Evolutionary conservation across 1,140 invertebrate genomes (phyloP), one percentile per base, ranked within the genome.

Genomic region (Bombyx mandarina): DNA sequence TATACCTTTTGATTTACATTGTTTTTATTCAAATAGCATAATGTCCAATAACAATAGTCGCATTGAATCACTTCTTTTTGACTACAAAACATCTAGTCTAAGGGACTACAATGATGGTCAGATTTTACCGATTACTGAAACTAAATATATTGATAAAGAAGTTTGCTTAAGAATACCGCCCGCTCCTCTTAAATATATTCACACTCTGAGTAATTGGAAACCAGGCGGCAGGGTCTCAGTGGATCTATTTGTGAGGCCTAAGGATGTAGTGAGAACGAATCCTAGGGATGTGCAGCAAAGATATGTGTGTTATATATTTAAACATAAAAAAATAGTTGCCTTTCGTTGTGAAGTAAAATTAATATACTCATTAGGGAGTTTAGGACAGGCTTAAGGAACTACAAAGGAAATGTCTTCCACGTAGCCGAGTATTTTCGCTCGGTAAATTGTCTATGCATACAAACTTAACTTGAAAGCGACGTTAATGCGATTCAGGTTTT

Each of bases 241-340:
- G 35, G 56, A 63, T 45, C 55, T 78, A 6, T 63, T 63, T 12
- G 22, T 67, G 8, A 73, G 54, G 8, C 68, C 63, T 0, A 80
- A 78, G 46, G 66, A 71, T 3, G 63, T 74, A 7, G 22, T 75
- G 3, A 60, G 60, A 2, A 74, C 69, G 1, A 60, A 80, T 56
- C 74, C 75, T 1, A 18, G 53, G 7, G 8, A 67, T 10, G 22
- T 62, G 3, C 74, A 77, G 48, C n/a, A 67, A 45, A 43, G 26
- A 22, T 69, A 63, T 56, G 77, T 77, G 57, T 65, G 71, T 68
- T 18, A 9, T 50, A 18, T 26, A 7, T 7, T 49, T 49, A 18
- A 18, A 9, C n/a, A 49, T 49, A 45, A 45, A 18, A 18, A 18
- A 18, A 18, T 18, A 18, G 12, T 18, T 18, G 12, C 12, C 12